phyloP scores from a whole-genome alignment of 2,888 invertebrate genomes.

The Scaptodrosophila latifasciaeformis region DNA sequence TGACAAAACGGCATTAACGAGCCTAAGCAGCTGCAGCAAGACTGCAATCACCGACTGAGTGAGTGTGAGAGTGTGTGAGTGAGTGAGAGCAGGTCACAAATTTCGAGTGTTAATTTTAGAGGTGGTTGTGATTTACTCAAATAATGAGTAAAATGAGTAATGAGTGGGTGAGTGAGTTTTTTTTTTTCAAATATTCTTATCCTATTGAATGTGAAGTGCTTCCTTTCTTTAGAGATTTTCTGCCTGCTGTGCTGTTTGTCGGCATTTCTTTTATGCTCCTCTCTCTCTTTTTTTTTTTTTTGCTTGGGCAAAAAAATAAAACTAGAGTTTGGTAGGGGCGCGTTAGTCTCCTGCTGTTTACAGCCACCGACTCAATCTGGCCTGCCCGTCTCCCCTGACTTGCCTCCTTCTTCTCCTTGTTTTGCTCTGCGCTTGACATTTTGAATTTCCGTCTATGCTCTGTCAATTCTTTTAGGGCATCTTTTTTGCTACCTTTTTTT shows the following conservation, averaged over 20 bases:
- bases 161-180: constrained; percentile 10
- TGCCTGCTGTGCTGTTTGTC: constrained; percentile 4
- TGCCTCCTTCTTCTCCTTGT: constrained; percentile 12
- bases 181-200: too few relatives aligned
- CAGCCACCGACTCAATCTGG: constrained; percentile 44
- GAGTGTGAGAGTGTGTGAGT: not conserved
- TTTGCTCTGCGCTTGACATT: constrained; percentile 45
- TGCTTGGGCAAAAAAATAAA: constrained; percentile 28
- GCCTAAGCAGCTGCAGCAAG: constrained; percentile 27
- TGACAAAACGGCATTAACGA: constrained; percentile 40
- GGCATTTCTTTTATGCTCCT: too few relatives aligned
- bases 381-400: not conserved
- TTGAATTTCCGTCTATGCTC: constrained; percentile 47
- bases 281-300: constrained; percentile 22
- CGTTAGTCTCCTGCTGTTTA: constrained; percentile 55
- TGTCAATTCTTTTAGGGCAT: constrained; percentile 40
- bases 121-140: too few relatives aligned
- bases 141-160: too few relatives aligned
- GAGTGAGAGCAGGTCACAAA: constrained; percentile 40
- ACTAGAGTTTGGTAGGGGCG: too few relatives aligned
- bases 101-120: constrained; percentile 50
- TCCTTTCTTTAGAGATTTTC: constrained; percentile 27
- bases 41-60: not conserved
- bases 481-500: constrained; percentile 20
- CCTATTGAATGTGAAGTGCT: constrained; percentile 35